A percentile compares a stretch with the other conserved stretches of the same genome.
phyloP scores from a whole-genome alignment of 2,888 invertebrate genomes.

The Cryptus viduatorius region DNA sequence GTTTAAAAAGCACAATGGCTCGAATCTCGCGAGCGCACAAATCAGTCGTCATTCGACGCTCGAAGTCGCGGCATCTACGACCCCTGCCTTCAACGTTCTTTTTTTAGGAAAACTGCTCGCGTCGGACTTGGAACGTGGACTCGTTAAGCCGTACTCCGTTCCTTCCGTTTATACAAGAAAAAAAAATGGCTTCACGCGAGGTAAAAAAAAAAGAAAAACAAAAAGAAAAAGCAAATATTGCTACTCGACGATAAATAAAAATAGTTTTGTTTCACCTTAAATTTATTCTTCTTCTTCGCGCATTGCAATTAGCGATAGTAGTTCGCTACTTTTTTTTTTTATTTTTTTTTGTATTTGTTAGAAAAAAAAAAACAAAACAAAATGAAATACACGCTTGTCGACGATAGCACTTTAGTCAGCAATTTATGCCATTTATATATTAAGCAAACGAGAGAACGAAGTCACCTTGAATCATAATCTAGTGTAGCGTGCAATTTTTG shows the following conservation, averaged over 20 bases:
- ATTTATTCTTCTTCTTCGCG: slow-evolving; percentile 30
- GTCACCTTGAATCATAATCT: neutral
- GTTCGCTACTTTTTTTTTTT: slow-evolving; percentile 24
- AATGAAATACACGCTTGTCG: slow-evolving; percentile 44
- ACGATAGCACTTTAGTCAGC: slow-evolving; percentile 38
- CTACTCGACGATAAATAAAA: slow-evolving; percentile 56
- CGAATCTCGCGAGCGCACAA: slow-evolving; percentile 12
- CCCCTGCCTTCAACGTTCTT: slow-evolving; percentile 64
- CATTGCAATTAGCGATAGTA: slow-evolving; percentile 60
- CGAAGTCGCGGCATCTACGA: slow-evolving; percentile 25
- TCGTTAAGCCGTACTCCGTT: slow-evolving; percentile 73
- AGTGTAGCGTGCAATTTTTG: neutral
- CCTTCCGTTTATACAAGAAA: slow-evolving; percentile 73
- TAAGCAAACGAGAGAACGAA: neutral
- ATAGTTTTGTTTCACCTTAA: slow-evolving; percentile 24
- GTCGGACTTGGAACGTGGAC: slow-evolving; percentile 72
- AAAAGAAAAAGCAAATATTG: slow-evolving; percentile 29
- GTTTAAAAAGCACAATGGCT: slow-evolving; percentile 6
- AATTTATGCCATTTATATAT: slow-evolving; percentile 33
- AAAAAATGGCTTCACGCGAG: slow-evolving; percentile 72
- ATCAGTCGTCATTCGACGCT: slow-evolving; percentile 12
- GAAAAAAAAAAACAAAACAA: slow-evolving; percentile 12
- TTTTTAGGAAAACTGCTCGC: slow-evolving; percentile 72
- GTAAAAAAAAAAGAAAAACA: slow-evolving; percentile 58
- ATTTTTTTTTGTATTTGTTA: slow-evolving; percentile 26